phyloP scores from a whole-genome alignment of 2,797 vertebrate genomes.

The Gymnothorax javanicus region DNA sequence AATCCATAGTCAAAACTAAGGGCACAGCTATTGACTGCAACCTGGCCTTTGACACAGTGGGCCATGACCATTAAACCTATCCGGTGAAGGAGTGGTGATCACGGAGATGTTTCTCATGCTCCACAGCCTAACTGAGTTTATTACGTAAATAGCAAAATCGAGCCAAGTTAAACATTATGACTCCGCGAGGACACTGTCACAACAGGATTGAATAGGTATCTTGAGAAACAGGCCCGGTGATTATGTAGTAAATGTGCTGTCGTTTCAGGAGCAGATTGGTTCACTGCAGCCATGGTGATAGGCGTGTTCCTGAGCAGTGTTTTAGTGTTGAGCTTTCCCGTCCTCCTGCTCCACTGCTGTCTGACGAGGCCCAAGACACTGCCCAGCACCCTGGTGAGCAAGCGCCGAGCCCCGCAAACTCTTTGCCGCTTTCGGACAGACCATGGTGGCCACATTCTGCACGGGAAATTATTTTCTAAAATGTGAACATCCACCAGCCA shows the following conservation, averaged over 20 bases:
- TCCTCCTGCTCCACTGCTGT: conserved; percentile 53
- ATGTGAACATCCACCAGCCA: no score
- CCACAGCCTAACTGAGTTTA: no score
- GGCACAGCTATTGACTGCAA: neutral
- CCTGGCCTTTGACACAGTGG: neutral
- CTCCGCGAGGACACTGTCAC: neutral
- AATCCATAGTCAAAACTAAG: neutral
- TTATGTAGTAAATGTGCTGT: neutral
- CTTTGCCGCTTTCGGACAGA: neutral
- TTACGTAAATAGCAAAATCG: no score
- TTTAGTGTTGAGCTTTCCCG: conserved; percentile 27
- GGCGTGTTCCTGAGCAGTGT: conserved; percentile 49
- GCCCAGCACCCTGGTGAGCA: conserved; percentile 67
- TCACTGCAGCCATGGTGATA: conserved; percentile 39
- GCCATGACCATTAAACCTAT: no score
- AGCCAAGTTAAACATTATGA: no score
- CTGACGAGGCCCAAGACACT: conserved; percentile 64
- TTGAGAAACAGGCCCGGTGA: neutral
- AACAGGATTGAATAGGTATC: neutral
- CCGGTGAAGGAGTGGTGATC: no score
- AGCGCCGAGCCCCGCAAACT: neutral
- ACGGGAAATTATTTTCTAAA: no score
- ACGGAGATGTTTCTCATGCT: no score
- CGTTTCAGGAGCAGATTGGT: conserved; percentile 57
- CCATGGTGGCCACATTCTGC: no score